These are phyloP conservation scores for Helicolenus hilgendorfi DNA, from an alignment of 2,797 vertebrate species.

Conservation along the genomic window DNA sequence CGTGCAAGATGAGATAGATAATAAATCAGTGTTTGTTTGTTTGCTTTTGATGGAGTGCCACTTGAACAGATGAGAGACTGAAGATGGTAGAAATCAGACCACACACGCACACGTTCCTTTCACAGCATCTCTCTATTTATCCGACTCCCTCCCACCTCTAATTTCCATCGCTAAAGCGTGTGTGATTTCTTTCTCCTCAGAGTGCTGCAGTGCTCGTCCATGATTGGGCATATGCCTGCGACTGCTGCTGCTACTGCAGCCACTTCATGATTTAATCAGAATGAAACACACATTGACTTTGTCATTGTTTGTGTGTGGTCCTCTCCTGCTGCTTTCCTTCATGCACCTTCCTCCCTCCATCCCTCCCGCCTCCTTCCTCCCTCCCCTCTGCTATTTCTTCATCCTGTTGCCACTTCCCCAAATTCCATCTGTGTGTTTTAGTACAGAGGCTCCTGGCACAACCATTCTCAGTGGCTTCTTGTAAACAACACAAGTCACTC, in stretches of 20 bases:
- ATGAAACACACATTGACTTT: constrained; percentile 45
- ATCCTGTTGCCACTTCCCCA: constrained; percentile 20
- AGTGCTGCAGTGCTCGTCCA: constrained; percentile 29
- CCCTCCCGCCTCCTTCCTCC: background rate
- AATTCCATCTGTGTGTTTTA: constrained; percentile 47
- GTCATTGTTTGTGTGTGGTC: constrained; percentile 31
- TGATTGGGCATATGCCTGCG: constrained; percentile 48
- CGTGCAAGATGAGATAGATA: constrained; percentile 16
- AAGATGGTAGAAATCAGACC: constrained; percentile 43
- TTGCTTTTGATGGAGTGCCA: constrained; percentile 61
- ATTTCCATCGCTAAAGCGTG: constrained; percentile 29
- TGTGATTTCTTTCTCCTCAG: constrained; percentile 46
- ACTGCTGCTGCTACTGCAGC: constrained; percentile 48
- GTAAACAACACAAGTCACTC: constrained; percentile 49
- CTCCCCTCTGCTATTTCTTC: constrained; percentile 7
- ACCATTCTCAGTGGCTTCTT: constrained; percentile 19
- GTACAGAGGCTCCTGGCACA: constrained; percentile 21
- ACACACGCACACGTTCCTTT: background rate
- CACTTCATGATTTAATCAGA: constrained; percentile 75
- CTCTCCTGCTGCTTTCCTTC: constrained; percentile 25
- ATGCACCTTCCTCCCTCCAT: background rate
- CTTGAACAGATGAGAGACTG: constrained; percentile 61
- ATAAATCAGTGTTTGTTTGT: constrained; percentile 69
- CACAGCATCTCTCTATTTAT: constrained; percentile 38
- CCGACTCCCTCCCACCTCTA: constrained; percentile 32